Conservation (phyloP, 2,113 vertebrate species). For the Eidolon helvum region DNA sequence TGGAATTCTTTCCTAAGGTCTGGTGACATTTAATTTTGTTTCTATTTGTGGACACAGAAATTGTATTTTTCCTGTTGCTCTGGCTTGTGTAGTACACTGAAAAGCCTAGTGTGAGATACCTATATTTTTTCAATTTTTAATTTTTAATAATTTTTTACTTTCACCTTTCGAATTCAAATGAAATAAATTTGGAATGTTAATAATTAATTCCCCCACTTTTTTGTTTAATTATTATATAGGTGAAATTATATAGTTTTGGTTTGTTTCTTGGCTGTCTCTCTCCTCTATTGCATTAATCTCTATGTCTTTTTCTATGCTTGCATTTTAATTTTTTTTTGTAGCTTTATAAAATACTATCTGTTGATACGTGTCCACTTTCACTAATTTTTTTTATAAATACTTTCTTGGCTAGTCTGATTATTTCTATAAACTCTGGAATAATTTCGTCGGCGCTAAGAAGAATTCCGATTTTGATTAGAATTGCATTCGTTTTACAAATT, state of each 20-base stretch:
- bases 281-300: background rate
- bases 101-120: background rate
- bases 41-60: background rate
- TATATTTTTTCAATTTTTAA: background rate
- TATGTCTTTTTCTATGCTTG: background rate
- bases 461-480: background rate
- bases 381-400: background rate
- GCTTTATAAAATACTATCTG: slow-evolving; percentile 10
- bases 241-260: background rate
- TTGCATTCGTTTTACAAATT: background rate
- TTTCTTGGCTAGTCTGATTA: background rate
- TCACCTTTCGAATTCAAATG: background rate
- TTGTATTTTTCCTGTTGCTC: background rate
- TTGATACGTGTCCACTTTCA: background rate
- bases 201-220: background rate
- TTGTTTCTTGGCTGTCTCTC: background rate
- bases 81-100: background rate
- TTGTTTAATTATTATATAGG: background rate
- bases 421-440: background rate
- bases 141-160: background rate
- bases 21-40: background rate
- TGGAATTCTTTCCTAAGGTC: background rate
- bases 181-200: slow-evolving; percentile 23
- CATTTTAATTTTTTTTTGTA: slow-evolving; percentile 11
- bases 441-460: background rate